Conservation (phyloP, 2,888 invertebrate species). For the Dasysyrphus tricinctus region DNA sequence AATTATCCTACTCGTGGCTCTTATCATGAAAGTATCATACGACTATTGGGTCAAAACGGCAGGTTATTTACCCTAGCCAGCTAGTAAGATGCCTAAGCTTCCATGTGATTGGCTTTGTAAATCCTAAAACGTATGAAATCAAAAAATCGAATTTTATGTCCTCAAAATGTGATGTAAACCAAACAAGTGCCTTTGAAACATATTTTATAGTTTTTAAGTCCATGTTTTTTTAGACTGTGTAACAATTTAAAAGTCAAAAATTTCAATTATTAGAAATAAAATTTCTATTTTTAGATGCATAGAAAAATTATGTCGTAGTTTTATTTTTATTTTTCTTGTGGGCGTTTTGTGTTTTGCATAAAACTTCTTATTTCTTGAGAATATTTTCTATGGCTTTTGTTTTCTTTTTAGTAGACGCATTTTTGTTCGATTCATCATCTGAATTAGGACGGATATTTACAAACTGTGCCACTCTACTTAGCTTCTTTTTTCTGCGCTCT, state of each 20-base stretch:
- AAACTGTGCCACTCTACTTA: slow-evolving; percentile 74
- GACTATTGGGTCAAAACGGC: slow-evolving; percentile 95
- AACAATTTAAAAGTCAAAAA: slow-evolving; percentile 30
- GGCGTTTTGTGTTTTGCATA: not conserved
- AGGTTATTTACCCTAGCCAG: slow-evolving; percentile 95
- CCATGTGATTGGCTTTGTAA: slow-evolving; percentile 96
- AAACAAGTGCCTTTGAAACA: slow-evolving; percentile 68
- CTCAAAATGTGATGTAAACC: slow-evolving; percentile 66
- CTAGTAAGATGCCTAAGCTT: slow-evolving; percentile 94
- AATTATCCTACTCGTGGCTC: slow-evolving; percentile 88
- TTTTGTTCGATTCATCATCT: slow-evolving; percentile 25
- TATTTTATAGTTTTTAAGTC: slow-evolving; percentile 35
- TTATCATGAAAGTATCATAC: slow-evolving; percentile 91
- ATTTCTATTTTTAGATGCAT: not conserved
- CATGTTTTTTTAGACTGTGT: slow-evolving; percentile 36
- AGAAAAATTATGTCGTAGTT: slow-evolving; percentile 13
- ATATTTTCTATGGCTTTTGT: slow-evolving; percentile 13
- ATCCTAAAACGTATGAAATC: slow-evolving; percentile 78
- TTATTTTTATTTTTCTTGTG: slow-evolving; percentile 47
- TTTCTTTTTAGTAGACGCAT: slow-evolving; percentile 35
- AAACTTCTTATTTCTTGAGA: not conserved
- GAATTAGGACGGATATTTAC: slow-evolving; percentile 57
- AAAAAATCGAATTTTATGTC: slow-evolving; percentile 57
- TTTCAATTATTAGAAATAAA: slow-evolving; percentile 25
- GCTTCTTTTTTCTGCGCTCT: slow-evolving; percentile 82